Percentiles rank a stretch among this genome's conserved stretches.
Evolutionary conservation across 2,797 vertebrate species (phyloP).

Genomic region (Babyrousa celebensis): DNA sequence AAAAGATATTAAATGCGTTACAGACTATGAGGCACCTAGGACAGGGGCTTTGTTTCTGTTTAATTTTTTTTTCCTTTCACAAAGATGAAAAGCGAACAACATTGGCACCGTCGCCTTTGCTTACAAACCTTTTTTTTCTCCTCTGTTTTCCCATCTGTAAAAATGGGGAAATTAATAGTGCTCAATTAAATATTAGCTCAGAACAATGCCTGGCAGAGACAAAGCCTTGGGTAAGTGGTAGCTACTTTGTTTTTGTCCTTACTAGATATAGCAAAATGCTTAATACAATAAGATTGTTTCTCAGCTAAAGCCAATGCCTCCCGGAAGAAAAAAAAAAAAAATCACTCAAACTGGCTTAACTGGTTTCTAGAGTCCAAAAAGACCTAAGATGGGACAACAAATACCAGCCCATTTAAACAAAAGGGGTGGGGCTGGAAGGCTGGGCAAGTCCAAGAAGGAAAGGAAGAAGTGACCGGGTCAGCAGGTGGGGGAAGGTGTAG

Average conservation of each 20-base stretch:
- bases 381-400: neutral
- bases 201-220: neutral
- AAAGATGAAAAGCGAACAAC: neutral
- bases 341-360: constrained; percentile 13
- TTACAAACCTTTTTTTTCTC: neutral
- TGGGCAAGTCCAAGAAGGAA: neutral
- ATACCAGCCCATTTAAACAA: constrained; percentile 3
- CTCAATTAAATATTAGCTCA: neutral
- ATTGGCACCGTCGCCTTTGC: neutral
- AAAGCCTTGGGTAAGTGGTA: neutral
- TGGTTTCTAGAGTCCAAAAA: constrained; percentile 62
- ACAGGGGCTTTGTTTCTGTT: constrained; percentile 1
- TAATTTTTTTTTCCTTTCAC: constrained; percentile 39
- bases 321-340: constrained; percentile 1
- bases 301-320: constrained; percentile 52
- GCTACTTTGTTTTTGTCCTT: constrained; percentile 46
- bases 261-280: neutral
- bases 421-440: neutral
- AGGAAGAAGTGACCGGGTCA: neutral
- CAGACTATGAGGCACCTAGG: neutral
- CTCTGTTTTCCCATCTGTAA: neutral
- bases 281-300: neutral
- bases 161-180: neutral
- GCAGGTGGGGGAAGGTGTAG: neutral
- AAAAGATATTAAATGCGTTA: constrained; percentile 29